Evolutionary conservation across 2,113 vertebrate species (phyloP).

Genomic region (Trichechus manatus): DNA sequence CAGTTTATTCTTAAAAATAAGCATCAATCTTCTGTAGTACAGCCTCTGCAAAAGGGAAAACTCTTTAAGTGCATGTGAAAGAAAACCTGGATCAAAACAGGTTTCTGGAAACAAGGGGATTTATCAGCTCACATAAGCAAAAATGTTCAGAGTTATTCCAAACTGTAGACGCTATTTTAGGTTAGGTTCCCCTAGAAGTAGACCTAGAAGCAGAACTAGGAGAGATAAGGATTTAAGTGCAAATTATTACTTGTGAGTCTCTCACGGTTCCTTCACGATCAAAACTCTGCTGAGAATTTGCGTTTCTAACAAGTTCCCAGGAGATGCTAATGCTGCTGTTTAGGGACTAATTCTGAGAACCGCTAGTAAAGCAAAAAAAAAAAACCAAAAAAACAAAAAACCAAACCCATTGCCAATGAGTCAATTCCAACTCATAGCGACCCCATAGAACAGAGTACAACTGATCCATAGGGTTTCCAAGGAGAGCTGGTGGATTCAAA

Average conservation of each 20-base stretch:
- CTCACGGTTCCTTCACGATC: no score
- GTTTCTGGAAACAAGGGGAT: not conserved
- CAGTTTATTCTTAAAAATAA: not conserved
- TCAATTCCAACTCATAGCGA: no score
- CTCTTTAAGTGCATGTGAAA: not conserved
- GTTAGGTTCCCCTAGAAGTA: not conserved
- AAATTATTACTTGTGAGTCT: not conserved
- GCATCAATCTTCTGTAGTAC: not conserved
- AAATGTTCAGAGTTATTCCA: not conserved
- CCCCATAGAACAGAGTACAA: no score
- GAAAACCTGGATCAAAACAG: not conserved
- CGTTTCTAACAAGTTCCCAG: no score
- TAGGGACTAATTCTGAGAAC: no score
- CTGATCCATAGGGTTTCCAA: no score
- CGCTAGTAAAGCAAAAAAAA: no score
- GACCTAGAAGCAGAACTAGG: not conserved
- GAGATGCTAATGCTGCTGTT: no score
- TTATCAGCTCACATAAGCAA: conserved; percentile 1
- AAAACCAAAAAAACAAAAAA: no score
- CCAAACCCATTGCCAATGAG: no score
- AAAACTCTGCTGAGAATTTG: no score
- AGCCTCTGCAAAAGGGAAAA: not conserved
- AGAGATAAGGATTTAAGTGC: not conserved
- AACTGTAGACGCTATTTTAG: not conserved
- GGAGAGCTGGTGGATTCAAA: no score